These are phyloP conservation scores for Melanophora roralis DNA, from an alignment of 2,888 invertebrate genomes.

Conservation along the genomic window DNA sequence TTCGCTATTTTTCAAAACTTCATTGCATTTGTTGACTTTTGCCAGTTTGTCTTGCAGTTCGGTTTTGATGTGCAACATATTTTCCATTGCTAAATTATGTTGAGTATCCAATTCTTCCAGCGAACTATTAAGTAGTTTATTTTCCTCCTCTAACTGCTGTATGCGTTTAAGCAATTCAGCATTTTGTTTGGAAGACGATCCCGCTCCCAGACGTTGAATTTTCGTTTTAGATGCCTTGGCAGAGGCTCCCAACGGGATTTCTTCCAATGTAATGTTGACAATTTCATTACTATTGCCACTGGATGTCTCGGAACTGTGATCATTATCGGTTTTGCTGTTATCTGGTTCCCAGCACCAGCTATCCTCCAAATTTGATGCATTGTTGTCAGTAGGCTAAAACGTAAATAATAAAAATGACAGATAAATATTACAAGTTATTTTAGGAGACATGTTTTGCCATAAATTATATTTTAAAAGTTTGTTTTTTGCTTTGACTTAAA, in stretches of 20 bases:
- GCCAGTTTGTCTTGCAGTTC: conserved; percentile 79
- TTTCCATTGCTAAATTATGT: conserved; percentile 84
- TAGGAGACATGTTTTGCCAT: conserved; percentile 53
- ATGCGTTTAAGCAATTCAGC: conserved; percentile 77
- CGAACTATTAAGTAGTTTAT: conserved; percentile 78
- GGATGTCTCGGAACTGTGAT: conserved; percentile 65
- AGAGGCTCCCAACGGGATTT: conserved; percentile 56
- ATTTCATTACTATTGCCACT: conserved; percentile 68
- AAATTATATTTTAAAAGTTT: conserved; percentile 22
- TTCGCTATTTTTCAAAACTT: conserved; percentile 66
- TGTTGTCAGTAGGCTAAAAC: conserved; percentile 67
- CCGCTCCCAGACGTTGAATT: conserved; percentile 74
- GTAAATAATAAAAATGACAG: not conserved
- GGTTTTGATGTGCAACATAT: conserved; percentile 79
- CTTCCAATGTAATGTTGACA: conserved; percentile 69
- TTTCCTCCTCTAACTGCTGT: conserved; percentile 76
- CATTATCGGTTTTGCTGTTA: conserved; percentile 70
- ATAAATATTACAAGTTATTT: no score
- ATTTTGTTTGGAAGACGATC: conserved; percentile 22
- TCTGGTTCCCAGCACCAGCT: conserved; percentile 77
- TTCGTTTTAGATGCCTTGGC: conserved; percentile 70
- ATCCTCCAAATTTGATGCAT: conserved; percentile 71
- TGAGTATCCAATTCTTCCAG: conserved; percentile 86
- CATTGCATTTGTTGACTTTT: conserved; percentile 77
- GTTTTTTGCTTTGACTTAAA: conserved; percentile 4